Evolutionary conservation across 2,888 invertebrate genomes (phyloP).

Genomic region (Petrophora chlorosata): DNA sequence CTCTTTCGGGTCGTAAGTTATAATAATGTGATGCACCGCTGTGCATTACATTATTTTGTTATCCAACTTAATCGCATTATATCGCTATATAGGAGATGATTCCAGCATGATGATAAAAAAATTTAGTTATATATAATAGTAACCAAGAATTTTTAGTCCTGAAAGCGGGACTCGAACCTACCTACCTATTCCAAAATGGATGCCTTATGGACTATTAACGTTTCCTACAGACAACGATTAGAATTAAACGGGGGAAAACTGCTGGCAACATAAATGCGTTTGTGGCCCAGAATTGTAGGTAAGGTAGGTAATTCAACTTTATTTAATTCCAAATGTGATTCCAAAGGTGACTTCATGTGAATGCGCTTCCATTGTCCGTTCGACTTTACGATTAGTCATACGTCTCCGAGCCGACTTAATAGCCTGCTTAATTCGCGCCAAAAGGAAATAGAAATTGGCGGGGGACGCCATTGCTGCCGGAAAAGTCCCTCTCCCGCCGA

Average conservation of each 20-base stretch:
- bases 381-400: constrained; percentile 78
- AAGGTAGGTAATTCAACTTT: too few species aligned
- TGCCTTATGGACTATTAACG: constrained; percentile 22
- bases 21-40: too few species aligned
- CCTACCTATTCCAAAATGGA: constrained; percentile 11
- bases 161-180: background rate
- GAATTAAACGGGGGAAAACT: constrained; percentile 2
- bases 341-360: constrained; percentile 58
- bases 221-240: constrained; percentile 29
- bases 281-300: background rate
- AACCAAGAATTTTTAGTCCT: too few species aligned
- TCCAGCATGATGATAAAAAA: too few species aligned
- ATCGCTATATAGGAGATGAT: too few species aligned
- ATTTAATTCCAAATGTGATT: too few species aligned
- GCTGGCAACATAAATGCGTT: constrained; percentile 4
- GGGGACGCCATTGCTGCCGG: constrained; percentile 64
- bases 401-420: constrained; percentile 76
- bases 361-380: constrained; percentile 62
- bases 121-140: too few species aligned
- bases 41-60: too few species aligned
- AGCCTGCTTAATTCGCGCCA: constrained; percentile 80
- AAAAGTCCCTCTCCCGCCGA: constrained; percentile 68
- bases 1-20: too few species aligned
- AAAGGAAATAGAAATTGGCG: constrained; percentile 78
- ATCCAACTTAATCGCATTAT: too few species aligned